Conservation (phyloP, 2,888 invertebrate genomes). For the Pseudanteris insignis region DNA sequence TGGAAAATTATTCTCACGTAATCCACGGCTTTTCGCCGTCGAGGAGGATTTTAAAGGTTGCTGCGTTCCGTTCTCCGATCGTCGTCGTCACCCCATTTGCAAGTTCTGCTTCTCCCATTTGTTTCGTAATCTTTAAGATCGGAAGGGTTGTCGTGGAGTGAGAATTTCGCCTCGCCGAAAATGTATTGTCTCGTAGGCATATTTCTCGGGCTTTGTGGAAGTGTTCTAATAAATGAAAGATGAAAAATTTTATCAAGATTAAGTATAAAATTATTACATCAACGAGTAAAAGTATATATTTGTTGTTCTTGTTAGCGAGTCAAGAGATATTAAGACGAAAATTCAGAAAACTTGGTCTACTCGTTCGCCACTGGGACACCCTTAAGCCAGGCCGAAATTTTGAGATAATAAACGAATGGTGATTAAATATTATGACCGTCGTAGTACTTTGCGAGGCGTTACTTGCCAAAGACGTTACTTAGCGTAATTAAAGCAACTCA, state of each 20-base stretch:
- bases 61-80: constrained; percentile 53
- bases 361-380: constrained; percentile 51
- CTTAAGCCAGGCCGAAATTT: constrained; percentile 50
- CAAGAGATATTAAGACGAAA: too few species aligned
- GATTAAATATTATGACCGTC: constrained; percentile 67
- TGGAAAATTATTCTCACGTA: constrained; percentile 46
- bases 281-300: too few species aligned
- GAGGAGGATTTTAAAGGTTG: constrained; percentile 49
- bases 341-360: constrained; percentile 45
- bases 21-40: constrained; percentile 44
- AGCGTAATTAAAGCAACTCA: constrained; percentile 64
- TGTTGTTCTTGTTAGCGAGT: too few species aligned
- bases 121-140: constrained; percentile 67
- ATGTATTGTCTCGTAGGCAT: constrained; percentile 54
- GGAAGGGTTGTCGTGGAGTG: constrained; percentile 58
- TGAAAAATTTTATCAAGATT: too few species aligned
- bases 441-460: constrained; percentile 54
- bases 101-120: constrained; percentile 63
- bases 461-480: constrained; percentile 61
- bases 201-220: too few species aligned
- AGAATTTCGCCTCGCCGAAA: constrained; percentile 46
- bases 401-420: constrained; percentile 60
- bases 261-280: too few species aligned
- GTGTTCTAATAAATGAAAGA: too few species aligned
- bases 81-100: constrained; percentile 64